Conservation (phyloP, 2,797 vertebrate species). For the Schizopygopsis malacanthus region DNA sequence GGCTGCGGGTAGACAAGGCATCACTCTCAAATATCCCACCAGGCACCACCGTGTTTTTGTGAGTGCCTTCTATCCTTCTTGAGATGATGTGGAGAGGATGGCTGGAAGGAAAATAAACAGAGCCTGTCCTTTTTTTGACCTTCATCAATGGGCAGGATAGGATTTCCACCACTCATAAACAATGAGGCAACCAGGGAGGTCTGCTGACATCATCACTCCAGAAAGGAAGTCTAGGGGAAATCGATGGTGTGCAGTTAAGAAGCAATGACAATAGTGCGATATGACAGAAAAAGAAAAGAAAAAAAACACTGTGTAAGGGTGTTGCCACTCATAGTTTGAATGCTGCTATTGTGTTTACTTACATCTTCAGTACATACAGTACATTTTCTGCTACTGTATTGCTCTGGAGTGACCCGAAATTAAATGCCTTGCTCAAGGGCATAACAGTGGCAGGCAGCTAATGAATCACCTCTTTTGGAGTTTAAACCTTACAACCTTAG, state of each 20-base stretch:
- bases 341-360: background rate
- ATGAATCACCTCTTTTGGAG: background rate
- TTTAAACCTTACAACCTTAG: constrained; percentile 23
- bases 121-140: constrained; percentile 41
- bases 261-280: background rate
- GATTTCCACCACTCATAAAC: constrained; percentile 49
- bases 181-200: constrained; percentile 44
- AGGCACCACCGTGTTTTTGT: background rate
- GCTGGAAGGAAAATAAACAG: constrained; percentile 28
- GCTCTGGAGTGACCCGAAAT: background rate
- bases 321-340: background rate
- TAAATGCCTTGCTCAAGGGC: constrained; percentile 13
- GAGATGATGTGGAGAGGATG: constrained; percentile 27
- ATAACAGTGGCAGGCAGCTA: background rate
- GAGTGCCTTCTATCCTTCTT: background rate
- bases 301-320: background rate
- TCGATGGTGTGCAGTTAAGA: background rate
- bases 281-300: background rate
- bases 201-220: constrained; percentile 46
- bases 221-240: constrained; percentile 31
- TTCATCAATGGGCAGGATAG: constrained; percentile 23
- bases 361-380: background rate
- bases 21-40: background rate
- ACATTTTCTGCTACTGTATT: background rate
- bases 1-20: background rate